Evolutionary conservation across 2,797 vertebrate genomes (phyloP).

Genomic region (Fundulus diaphanus): DNA sequence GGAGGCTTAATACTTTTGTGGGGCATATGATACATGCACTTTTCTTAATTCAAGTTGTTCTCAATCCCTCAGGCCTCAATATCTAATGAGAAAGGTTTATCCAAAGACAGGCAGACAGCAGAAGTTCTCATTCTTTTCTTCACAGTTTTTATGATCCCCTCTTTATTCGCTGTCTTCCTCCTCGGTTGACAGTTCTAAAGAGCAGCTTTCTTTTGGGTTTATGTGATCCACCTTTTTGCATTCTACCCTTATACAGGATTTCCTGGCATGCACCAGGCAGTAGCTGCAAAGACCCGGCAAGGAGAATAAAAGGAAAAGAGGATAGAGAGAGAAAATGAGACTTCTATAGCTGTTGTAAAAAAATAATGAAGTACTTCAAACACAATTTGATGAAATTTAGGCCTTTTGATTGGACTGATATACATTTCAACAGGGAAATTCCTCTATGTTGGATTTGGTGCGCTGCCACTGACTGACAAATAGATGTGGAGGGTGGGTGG

Average conservation of each 20-base stretch:
- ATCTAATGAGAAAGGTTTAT: conserved; percentile 57
- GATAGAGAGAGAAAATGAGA: conserved; percentile 8
- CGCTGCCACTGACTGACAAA: conserved; percentile 60
- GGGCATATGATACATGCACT: neutral
- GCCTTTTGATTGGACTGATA: conserved; percentile 65
- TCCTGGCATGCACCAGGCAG: conserved; percentile 72
- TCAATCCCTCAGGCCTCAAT: conserved; percentile 40
- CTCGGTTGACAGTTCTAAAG: conserved; percentile 62
- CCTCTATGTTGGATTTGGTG: conserved; percentile 57
- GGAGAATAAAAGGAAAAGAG: conserved; percentile 20
- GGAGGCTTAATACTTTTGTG: too few relatives aligned
- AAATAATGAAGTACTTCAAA: conserved; percentile 42
- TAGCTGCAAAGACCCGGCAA: conserved; percentile 40
- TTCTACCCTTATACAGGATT: conserved; percentile 82
- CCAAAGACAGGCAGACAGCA: conserved; percentile 35
- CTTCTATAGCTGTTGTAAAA: conserved; percentile 2
- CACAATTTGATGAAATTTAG: conserved; percentile 42
- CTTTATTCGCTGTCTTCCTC: conserved; percentile 46
- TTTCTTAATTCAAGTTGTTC: conserved; percentile 29
- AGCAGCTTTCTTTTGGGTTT: conserved; percentile 69
- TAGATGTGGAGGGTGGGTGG: conserved; percentile 34
- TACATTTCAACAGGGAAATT: conserved; percentile 74
- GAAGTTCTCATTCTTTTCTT: conserved; percentile 15
- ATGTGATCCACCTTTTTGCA: conserved; percentile 75
- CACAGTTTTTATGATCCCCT: conserved; percentile 43